Evolutionary conservation across 1,140 invertebrate genomes (phyloP), one percentile per base, ranked within the genome.

Genomic region (Drosophila quadrilineata): DNA sequence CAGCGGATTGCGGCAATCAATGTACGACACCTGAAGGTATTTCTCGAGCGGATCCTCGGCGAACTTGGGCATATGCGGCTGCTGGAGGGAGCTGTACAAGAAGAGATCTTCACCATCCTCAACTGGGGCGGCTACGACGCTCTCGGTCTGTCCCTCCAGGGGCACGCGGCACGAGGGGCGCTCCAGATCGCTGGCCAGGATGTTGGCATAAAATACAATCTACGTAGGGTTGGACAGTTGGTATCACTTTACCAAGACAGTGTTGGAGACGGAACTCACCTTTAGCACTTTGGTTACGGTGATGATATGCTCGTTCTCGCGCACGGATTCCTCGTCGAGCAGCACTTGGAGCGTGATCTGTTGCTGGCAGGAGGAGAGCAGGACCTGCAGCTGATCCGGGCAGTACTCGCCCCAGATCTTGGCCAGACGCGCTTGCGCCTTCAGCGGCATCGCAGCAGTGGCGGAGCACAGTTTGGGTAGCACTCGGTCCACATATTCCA

Each of bases 151-250:
- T 3, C 65, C 71, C 16, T 68, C 52, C 3, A 59, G 5, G 2
- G 65, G 50, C 9, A 24, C 26, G 1, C 75, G 49, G 6, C 79
- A 79, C 1, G 79, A 79, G 0, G 75, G 91, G 3, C 92, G 90
- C 79, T 98, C 96, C 76, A 95, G 90, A 33, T 79, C 72, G 21
- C 97, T 97, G 0, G 95, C 96, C 60, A 97, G 80, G 73, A 98
- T 94, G 89, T 94, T 97, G 16, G 96, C 96, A 91, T 97, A 98
- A 88, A 96, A 98, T 0, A 98, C 90, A 89, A 98, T 94, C 93
- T 95, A 17, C 91, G 17, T 50, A 31, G n/a, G n/a, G n/a, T n/a
- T n/a, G n/a, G n/a, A 38, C 10, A 43, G n/a, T 16, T 3, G 1
- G 3, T 9, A 17, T 29, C 2, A 10, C 4, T 2, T 10, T 22